Evolutionary conservation across 2,113 vertebrate species (phyloP).

Genomic region (Cryptomyrus ogoouensis): DNA sequence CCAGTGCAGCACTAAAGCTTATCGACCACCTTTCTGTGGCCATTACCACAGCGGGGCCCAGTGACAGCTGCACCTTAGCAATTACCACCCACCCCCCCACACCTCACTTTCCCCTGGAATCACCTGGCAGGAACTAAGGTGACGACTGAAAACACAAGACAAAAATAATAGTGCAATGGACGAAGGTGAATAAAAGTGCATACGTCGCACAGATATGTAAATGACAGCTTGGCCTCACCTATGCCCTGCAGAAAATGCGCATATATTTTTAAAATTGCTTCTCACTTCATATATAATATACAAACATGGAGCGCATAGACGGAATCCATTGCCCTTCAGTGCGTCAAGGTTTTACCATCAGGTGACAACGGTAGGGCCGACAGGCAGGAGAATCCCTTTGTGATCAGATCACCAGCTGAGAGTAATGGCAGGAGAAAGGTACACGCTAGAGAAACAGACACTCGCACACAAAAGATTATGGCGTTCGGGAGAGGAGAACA

Average conservation of each 20-base stretch:
- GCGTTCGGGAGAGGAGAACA: background rate
- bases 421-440: background rate
- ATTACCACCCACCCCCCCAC: background rate
- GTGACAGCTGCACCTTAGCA: constrained; percentile 11
- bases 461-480: background rate
- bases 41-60: background rate
- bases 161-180: background rate
- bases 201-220: background rate
- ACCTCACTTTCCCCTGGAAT: background rate
- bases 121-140: constrained; percentile 2
- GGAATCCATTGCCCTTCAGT: background rate
- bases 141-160: background rate
- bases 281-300: background rate
- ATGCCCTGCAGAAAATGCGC: background rate
- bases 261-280: background rate
- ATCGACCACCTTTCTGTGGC: background rate
- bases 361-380: background rate
- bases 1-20: background rate
- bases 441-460: background rate
- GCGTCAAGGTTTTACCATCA: background rate
- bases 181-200: background rate
- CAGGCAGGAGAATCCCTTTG: background rate
- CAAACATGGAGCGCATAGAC: background rate
- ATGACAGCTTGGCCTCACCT: background rate
- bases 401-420: background rate